Base-by-base conservation (phyloP, 2,797 vertebrate species). In the Xenopus petersii region DNA sequence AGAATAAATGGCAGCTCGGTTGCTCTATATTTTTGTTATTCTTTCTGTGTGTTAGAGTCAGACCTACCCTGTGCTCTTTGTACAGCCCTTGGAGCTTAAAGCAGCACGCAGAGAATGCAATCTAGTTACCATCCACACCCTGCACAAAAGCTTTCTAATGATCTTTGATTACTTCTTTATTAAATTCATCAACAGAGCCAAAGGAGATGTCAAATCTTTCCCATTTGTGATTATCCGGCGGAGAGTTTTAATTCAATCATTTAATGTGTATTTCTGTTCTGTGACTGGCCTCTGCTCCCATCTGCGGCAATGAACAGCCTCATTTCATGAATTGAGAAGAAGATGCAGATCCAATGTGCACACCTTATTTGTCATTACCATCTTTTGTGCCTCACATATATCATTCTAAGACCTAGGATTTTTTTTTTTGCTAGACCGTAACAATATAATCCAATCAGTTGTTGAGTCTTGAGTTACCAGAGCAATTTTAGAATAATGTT, bases 211-310 rank as follows among this genome's bases (percentile, higher is more conserved):
- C 97, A 97, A 94, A 95, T 94, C 94, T 92, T 91, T 90, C 93
- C 94, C 91, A 94, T 93, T 95, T 91, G 92, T 93, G 93, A 90
- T 93, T 93, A 92, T 93, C 93, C 93, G 97, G 96, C 98, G 98
- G 98, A 95, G 94, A 91, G 94, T 94, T 98, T 97, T 98, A 95
- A 99, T 99, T 98, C 98, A 94, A 95, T 96, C 94, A 96, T 96
- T 95, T 94, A 96, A 92, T 88, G 93, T 93, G 93, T 93, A 91
- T 96, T 94, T 96, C 94, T 93, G 84, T 88, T 84, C 76, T 64
- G 49, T 42, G 46, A 72, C 54, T 74, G 71, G 60, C 71, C 73
- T 75, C 4, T 75, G 63, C 69, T 47, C 67, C 72, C 71, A 55
- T 63, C 48, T 75, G 73, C 64, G 58, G 56, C 55, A 61, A 47